Percentiles rank a stretch among this genome's conserved stretches.
Evolutionary conservation across 2,888 invertebrate species (phyloP).

Genomic region (Thysanoteuthis rhombus): DNA sequence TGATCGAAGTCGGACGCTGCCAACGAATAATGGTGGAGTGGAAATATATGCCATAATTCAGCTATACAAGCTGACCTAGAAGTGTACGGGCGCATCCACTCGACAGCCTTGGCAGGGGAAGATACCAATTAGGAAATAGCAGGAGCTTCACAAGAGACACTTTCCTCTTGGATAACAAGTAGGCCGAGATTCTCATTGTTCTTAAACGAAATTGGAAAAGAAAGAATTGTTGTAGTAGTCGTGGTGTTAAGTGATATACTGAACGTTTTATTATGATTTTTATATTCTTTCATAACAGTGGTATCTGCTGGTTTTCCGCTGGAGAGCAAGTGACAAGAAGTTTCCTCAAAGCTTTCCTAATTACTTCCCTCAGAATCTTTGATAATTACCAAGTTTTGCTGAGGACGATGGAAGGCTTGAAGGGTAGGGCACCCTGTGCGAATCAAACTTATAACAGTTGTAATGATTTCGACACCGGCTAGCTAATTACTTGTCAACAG

Average conservation of each 20-base stretch:
- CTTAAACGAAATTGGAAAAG: background rate
- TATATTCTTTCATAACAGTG: background rate
- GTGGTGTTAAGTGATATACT: background rate
- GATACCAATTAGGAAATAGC: background rate
- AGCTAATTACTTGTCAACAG: too few species aligned
- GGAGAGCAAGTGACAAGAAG: background rate
- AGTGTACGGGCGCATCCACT: background rate
- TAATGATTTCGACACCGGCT: too few species aligned
- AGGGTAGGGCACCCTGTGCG: too few species aligned
- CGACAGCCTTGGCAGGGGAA: background rate
- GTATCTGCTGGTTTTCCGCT: background rate
- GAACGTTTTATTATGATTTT: background rate
- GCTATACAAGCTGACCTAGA: background rate
- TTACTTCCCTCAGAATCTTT: too few species aligned
- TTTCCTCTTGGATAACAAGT: background rate
- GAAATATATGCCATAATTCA: conserved; percentile 12
- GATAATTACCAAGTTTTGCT: too few species aligned
- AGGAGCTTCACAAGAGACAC: background rate
- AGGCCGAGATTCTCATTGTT: background rate
- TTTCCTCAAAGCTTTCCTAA: too few species aligned
- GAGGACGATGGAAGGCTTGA: too few species aligned
- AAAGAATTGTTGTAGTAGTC: background rate
- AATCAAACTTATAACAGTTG: too few species aligned
- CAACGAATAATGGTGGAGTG: background rate
- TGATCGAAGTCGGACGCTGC: conserved; percentile 12